These are phyloP conservation scores for Drosophila formosana DNA, from an alignment of 2,888 invertebrate species.

Conservation along the genomic window DNA sequence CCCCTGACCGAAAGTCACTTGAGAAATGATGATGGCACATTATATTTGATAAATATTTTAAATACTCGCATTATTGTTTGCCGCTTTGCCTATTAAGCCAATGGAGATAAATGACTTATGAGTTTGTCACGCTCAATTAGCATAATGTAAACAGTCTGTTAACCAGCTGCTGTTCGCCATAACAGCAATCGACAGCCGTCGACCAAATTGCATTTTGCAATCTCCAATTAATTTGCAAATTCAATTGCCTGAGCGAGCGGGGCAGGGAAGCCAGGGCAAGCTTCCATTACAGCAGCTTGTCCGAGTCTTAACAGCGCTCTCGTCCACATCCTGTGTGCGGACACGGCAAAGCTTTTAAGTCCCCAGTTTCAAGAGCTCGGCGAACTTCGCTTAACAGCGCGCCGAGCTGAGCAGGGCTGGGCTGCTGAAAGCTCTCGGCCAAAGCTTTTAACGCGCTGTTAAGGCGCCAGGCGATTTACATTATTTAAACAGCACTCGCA, in stretches of 20 bases:
- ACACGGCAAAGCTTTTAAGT: slow-evolving; percentile 73
- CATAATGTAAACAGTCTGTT: slow-evolving; percentile 32
- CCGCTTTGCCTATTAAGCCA: slow-evolving; percentile 55
- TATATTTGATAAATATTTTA: slow-evolving; percentile 52
- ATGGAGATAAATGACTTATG: slow-evolving; percentile 54
- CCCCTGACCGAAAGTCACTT: background rate
- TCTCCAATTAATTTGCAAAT: slow-evolving; percentile 53
- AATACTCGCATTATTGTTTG: slow-evolving; percentile 51
- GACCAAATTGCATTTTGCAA: slow-evolving; percentile 44
- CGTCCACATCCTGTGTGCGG: slow-evolving; percentile 74
- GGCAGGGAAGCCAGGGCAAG: slow-evolving; percentile 31
- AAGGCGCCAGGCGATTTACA: slow-evolving; percentile 64
- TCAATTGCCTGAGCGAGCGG: slow-evolving; percentile 32
- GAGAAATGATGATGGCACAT: slow-evolving; percentile 38
- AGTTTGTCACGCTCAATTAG: slow-evolving; percentile 40
- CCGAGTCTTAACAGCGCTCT: slow-evolving; percentile 59
- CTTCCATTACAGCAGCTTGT: slow-evolving; percentile 58
- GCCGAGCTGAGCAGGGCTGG: slow-evolving; percentile 25
- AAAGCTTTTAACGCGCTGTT: slow-evolving; percentile 73
- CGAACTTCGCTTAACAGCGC: slow-evolving; percentile 58
- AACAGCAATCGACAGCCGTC: slow-evolving; percentile 20
- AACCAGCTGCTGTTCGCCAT: slow-evolving; percentile 6
- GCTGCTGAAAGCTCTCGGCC: slow-evolving; percentile 51
- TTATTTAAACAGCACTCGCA: slow-evolving; percentile 72
- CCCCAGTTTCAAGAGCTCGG: slow-evolving; percentile 43